Conservation (phyloP, 2,888 invertebrate genomes). For the Iphiclides podalirius region DNA sequence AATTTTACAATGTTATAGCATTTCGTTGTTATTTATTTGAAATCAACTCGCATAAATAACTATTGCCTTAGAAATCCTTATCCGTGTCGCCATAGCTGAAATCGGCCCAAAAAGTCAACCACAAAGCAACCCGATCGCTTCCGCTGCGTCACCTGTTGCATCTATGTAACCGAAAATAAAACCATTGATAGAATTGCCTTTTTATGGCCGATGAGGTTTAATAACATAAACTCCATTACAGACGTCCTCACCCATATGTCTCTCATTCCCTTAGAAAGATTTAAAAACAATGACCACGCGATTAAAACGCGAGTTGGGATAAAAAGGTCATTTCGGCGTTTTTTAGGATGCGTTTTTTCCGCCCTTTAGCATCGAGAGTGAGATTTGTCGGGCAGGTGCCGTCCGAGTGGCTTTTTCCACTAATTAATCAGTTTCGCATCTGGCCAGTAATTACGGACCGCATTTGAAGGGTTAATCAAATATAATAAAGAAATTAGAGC, state of each 20-base stretch:
- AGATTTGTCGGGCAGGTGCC: slow-evolving; percentile 65
- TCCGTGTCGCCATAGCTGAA: no score
- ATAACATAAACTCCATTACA: slow-evolving; percentile 20
- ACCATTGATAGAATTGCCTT: slow-evolving; percentile 17
- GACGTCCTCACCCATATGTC: slow-evolving; percentile 20
- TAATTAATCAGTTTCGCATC: slow-evolving; percentile 75
- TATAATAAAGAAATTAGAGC: slow-evolving; percentile 76
- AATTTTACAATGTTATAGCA: no score
- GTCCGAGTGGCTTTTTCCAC: slow-evolving; percentile 59
- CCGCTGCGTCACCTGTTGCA: slow-evolving; percentile 17
- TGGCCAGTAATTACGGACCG: slow-evolving; percentile 69
- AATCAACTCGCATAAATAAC: no score
- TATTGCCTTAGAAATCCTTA: no score
- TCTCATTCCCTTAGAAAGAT: no score
- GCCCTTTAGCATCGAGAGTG: slow-evolving; percentile 61
- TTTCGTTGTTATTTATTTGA: no score
- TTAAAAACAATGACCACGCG: slow-evolving; percentile 69
- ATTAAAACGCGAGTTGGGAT: slow-evolving; percentile 70
- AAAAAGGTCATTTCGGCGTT: slow-evolving; percentile 43
- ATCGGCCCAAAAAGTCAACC: no score
- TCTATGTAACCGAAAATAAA: slow-evolving; percentile 9
- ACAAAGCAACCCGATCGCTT: no score
- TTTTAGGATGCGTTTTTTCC: no score
- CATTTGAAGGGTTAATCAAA: slow-evolving; percentile 76
- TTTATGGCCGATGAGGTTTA: slow-evolving; percentile 13